Percentiles rank a stretch among this genome's conserved stretches.
phyloP scores from a whole-genome alignment of 2,113 vertebrate genomes.

The Cryptotis parvus region DNA sequence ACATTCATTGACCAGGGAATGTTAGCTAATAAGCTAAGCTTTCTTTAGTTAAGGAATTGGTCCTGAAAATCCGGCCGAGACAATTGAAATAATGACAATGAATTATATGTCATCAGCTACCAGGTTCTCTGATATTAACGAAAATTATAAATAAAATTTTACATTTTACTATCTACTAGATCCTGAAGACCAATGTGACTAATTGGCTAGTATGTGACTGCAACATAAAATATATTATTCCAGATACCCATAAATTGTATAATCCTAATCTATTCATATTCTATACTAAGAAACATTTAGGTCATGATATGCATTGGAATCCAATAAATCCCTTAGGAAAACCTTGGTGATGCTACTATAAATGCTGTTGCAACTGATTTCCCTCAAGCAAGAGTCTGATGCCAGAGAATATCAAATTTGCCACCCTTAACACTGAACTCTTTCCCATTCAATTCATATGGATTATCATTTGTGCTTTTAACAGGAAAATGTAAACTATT shows the following conservation, averaged over 20 bases:
- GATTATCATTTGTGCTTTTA: slow-evolving; percentile 28
- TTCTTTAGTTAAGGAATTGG: slow-evolving; percentile 1
- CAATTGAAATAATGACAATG: slow-evolving; percentile 16
- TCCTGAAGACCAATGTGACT: neutral
- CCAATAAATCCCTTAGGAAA: slow-evolving; percentile 57
- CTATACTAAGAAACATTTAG: slow-evolving; percentile 34
- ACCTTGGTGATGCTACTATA: slow-evolving; percentile 57
- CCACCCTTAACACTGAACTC: slow-evolving; percentile 29
- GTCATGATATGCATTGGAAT: slow-evolving; percentile 59
- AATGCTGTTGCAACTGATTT: slow-evolving; percentile 26
- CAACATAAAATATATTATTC: neutral
- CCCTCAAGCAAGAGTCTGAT: neutral
- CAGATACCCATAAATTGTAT: neutral
- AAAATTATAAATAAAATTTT: slow-evolving; percentile 37
- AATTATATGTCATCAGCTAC: neutral
- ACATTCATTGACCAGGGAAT: no score
- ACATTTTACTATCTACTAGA: neutral
- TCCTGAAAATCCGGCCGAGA: neutral
- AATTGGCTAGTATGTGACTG: neutral
- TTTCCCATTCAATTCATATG: neutral
- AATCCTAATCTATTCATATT: slow-evolving; percentile 27
- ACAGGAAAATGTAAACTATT: slow-evolving; percentile 14
- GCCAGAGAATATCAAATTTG: slow-evolving; percentile 38
- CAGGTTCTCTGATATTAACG: neutral
- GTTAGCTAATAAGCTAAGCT: neutral